Evolutionary conservation across 2,113 vertebrate species (phyloP), one percentile per base, ranked within the genome.

Genomic region (Ranitomeya variabilis): DNA sequence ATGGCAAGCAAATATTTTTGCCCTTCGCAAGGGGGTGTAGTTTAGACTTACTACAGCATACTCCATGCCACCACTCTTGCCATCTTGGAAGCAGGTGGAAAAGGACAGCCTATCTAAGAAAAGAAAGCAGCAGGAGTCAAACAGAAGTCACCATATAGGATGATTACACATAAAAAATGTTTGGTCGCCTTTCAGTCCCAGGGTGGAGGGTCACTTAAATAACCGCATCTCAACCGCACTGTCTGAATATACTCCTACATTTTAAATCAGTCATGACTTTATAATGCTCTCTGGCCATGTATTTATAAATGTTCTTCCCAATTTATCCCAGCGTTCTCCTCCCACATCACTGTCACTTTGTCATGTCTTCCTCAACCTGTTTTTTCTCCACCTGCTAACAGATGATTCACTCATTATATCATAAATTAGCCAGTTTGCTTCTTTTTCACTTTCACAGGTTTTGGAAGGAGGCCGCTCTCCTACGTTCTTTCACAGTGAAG

Each of bases 331-430:
- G 18, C 16, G 45, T 86, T 60, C 55, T 76, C 55, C 55, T 76
- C 71, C 55, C 23, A 76, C 84, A 60, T 55, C 26, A 62, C 54
- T 74, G 54, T 86, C 67, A 74, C 52, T 59, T 73, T 85, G 21
- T 85, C 51, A 74, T 85, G 52, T 77, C 85, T 64, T 78, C 57
- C 15, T 62, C 73, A 86, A 54, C 73, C 85, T 62, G 74, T 78
- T 78, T 83, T 45, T 85, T 51, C 51, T 66, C 57, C 73, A 86
- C 85, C 73, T 66, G 73, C 85, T 86, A 76, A 45, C 18, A n/a
- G 74, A 79, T 86, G 85, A 86, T 52, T 78, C 85, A 79, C 60
- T 78, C 85, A 62, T 85, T 74, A 85, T 86, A 64, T 78, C 85
- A 51, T 60, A 77, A 77, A 62, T 64, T 59, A 78, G 37, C 74